phyloP scores from a whole-genome alignment of 2,888 invertebrate genomes.

The Trimorus sp. region DNA sequence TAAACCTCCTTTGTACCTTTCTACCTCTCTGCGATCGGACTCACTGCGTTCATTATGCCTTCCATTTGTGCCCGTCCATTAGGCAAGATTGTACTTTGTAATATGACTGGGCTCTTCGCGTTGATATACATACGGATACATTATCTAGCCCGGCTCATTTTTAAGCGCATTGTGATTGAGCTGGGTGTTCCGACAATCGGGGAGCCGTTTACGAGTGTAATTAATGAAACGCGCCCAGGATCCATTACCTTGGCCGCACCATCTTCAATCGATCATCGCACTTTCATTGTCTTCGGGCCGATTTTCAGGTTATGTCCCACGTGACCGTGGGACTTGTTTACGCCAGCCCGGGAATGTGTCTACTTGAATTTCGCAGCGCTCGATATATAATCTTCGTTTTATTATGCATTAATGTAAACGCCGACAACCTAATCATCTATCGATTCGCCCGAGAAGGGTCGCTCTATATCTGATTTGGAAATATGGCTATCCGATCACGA shows the following conservation, averaged over 20 bases:
- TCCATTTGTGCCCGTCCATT: conserved; percentile 73
- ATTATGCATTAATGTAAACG: conserved; percentile 1
- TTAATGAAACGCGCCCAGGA: conserved; percentile 31
- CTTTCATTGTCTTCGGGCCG: not conserved
- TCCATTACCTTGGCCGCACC: conserved; percentile 8
- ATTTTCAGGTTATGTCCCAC: not conserved
- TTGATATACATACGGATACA: conserved; percentile 58
- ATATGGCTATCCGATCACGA: conserved; percentile 46
- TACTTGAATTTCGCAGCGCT: not conserved
- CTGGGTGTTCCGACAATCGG: conserved; percentile 27
- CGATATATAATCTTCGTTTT: conserved; percentile 1
- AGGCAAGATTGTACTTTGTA: conserved; percentile 77
- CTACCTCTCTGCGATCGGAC: conserved; percentile 73
- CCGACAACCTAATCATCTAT: conserved; percentile 20
- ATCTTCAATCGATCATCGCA: conserved; percentile 24
- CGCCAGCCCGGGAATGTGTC: too few species aligned
- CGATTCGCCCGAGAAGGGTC: conserved; percentile 24
- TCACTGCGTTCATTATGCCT: conserved; percentile 76
- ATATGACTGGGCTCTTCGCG: conserved; percentile 66
- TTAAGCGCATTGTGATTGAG: conserved; percentile 50
- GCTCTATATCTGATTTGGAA: conserved; percentile 45
- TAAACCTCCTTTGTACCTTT: conserved; percentile 76
- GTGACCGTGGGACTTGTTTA: too few species aligned
- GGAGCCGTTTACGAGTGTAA: conserved; percentile 19
- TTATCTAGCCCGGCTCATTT: conserved; percentile 46